Evolutionary conservation across 2,113 vertebrate genomes (phyloP).

Genomic region (Oreochromis spilurus): DNA sequence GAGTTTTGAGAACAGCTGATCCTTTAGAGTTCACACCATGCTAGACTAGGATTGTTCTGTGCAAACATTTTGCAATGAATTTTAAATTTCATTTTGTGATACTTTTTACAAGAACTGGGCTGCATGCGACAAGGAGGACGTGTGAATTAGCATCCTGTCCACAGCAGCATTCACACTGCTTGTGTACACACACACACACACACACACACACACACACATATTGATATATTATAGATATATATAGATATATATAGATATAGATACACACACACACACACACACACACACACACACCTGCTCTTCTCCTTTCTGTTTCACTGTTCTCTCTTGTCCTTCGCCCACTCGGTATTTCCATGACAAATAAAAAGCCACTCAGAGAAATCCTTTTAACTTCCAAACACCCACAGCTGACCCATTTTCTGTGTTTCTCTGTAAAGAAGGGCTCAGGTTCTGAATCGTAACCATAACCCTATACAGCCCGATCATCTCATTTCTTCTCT

Average conservation of each 20-base stretch:
- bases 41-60: not conserved
- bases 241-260: too few relatives aligned
- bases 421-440: not conserved
- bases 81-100: not conserved
- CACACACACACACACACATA: not conserved
- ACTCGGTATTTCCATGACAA: conserved; percentile 49
- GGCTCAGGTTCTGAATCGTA: not conserved
- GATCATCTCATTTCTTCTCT: not conserved
- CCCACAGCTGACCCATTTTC: conserved; percentile 30
- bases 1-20: not conserved
- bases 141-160: not conserved
- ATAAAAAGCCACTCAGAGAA: conserved; percentile 29
- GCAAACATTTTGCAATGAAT: not conserved
- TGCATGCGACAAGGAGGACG: not conserved
- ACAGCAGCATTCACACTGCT: not conserved
- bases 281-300: conserved; percentile 7
- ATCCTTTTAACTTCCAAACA: conserved; percentile 31
- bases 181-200: not conserved
- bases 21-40: rapidly evolving
- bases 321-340: conserved; percentile 4
- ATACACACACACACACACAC: not conserved
- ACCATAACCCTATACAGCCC: not conserved
- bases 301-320: not conserved
- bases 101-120: not conserved
- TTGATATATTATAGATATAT: not conserved